Percentiles rank a stretch among this genome's conserved stretches.
Evolutionary conservation across 1,140 invertebrate genomes (phyloP).

Genomic region (Drosophila kikkawai): DNA sequence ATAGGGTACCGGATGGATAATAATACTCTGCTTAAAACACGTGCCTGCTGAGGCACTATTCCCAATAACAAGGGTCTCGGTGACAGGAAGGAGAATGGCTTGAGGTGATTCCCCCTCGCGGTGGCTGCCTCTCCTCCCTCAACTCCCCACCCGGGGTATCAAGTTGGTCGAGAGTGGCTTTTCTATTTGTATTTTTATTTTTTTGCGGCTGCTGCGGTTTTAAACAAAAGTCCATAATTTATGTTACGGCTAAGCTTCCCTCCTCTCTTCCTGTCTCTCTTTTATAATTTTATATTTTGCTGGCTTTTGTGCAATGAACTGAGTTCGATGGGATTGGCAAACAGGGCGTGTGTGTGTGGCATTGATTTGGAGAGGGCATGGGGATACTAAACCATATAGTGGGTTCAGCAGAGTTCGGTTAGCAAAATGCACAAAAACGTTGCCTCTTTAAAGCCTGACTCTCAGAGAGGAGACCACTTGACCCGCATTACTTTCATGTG

Average conservation of each 20-base stretch:
- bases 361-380: slow-evolving; percentile 39
- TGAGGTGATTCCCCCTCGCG: background rate
- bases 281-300: slow-evolving; percentile 49
- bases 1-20: background rate
- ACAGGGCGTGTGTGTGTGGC: slow-evolving; percentile 56
- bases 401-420: slow-evolving; percentile 22
- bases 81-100: slow-evolving; percentile 26
- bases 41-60: background rate
- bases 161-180: slow-evolving; percentile 15
- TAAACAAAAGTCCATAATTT: slow-evolving; percentile 82
- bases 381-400: slow-evolving; percentile 7
- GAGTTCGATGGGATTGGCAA: slow-evolving; percentile 50
- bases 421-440: slow-evolving; percentile 23
- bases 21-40: slow-evolving; percentile 2
- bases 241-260: slow-evolving; percentile 72
- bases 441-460: slow-evolving; percentile 30
- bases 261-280: slow-evolving; percentile 20
- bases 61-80: slow-evolving; percentile 1
- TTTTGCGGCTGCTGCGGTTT: slow-evolving; percentile 64
- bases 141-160: slow-evolving; percentile 11
- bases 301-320: slow-evolving; percentile 74
- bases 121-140: slow-evolving; percentile 1
- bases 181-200: slow-evolving; percentile 21
- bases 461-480: slow-evolving; percentile 45
- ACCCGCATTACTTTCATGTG: slow-evolving; percentile 58